phyloP scores from a whole-genome alignment of 2,888 invertebrate species.

The Anaspis maculata region DNA sequence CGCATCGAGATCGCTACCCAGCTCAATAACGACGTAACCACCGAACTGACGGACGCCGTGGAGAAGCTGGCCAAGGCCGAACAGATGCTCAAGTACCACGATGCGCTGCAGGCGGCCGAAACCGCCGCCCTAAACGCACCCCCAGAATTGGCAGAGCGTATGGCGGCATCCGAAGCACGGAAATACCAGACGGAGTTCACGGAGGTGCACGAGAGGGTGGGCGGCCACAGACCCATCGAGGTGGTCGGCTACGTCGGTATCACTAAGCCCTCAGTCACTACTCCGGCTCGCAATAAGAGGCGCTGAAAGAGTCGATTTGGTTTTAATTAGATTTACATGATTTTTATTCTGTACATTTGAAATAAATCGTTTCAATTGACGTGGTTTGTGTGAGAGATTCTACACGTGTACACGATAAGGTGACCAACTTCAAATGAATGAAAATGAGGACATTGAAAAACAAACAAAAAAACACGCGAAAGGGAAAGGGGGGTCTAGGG shows the following conservation, averaged over 20 bases:
- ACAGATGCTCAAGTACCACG: constrained; percentile 40
- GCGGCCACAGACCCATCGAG: constrained; percentile 39
- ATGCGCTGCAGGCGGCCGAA: constrained; percentile 41
- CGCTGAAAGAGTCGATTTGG: too few species aligned
- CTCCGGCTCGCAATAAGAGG: too few species aligned
- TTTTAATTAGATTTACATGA: too few species aligned
- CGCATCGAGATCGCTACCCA: constrained; percentile 30
- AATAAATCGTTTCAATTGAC: too few species aligned
- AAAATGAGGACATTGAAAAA: too few species aligned
- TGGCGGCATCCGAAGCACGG: constrained; percentile 40
- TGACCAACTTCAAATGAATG: too few species aligned
- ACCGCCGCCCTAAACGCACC: constrained; percentile 41
- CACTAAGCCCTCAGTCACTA: constrained; percentile 36
- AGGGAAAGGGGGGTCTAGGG: too few species aligned
- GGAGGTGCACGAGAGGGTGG: constrained; percentile 32
- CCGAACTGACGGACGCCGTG: constrained; percentile 40
- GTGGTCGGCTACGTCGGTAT: constrained; percentile 44
- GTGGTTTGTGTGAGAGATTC: too few species aligned
- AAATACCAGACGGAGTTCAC: constrained; percentile 34
- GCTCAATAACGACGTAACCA: constrained; percentile 29
- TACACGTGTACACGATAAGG: too few species aligned
- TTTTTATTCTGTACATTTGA: too few species aligned
- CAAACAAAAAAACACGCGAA: too few species aligned
- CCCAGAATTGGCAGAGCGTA: constrained; percentile 42
- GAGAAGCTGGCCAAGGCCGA: constrained; percentile 42